Conservation (phyloP, 1,140 invertebrate species). For the Conopomorpha cramerella region DNA sequence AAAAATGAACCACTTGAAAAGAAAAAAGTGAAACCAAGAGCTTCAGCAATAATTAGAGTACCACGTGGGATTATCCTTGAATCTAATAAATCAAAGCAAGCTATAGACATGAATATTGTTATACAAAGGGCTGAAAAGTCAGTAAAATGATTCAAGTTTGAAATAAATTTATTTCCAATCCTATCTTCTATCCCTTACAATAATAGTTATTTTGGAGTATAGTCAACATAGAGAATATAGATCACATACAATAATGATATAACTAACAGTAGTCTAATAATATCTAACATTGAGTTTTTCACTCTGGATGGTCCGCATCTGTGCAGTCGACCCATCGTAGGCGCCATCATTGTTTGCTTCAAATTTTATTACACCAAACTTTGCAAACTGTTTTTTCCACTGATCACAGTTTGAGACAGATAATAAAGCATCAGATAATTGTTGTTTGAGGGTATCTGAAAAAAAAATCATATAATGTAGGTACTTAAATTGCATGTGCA, state of each 20-base stretch:
- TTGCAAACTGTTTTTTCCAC: constrained; percentile 55
- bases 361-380: constrained; percentile 61
- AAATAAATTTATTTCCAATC: constrained; percentile 4
- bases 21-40: constrained; percentile 5
- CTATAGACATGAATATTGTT: constrained; percentile 20
- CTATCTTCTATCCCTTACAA: background rate
- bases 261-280: constrained; percentile 59
- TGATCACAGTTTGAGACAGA: constrained; percentile 37
- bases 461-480: constrained; percentile 7
- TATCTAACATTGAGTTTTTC: constrained; percentile 59
- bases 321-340: constrained; percentile 57
- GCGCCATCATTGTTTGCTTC: constrained; percentile 45
- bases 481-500: background rate
- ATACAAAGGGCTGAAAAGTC: constrained; percentile 16
- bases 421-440: constrained; percentile 44
- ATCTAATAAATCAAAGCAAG: constrained; percentile 20
- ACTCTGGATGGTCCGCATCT: constrained; percentile 58
- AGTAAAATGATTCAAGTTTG: constrained; percentile 7
- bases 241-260: constrained; percentile 48
- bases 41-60: constrained; percentile 15
- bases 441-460: constrained; percentile 53
- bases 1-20: no score
- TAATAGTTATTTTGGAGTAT: constrained; percentile 23
- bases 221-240: constrained; percentile 50
- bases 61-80: constrained; percentile 20